phyloP scores from a whole-genome alignment of 2,113 vertebrate genomes.

The Oxyruncus cristatus region DNA sequence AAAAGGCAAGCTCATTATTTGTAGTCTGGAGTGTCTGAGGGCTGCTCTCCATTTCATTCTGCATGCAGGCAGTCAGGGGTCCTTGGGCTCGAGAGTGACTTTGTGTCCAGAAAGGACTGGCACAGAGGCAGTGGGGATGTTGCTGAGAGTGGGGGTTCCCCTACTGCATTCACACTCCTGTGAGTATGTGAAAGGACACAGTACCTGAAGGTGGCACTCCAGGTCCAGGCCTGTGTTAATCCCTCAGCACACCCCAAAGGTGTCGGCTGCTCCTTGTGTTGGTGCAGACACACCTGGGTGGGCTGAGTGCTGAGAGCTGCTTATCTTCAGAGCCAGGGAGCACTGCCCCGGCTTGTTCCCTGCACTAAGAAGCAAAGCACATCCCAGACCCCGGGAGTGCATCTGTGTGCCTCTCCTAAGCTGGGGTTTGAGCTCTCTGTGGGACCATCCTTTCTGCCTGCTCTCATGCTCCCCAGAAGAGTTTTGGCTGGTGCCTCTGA shows the following conservation, averaged over 20 bases:
- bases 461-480: neutral
- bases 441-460: neutral
- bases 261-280: fast-evolving
- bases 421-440: neutral
- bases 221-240: neutral
- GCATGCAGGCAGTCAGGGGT: fast-evolving
- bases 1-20: fast-evolving
- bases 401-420: neutral
- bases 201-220: conserved; percentile 56
- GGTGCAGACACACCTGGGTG: neutral
- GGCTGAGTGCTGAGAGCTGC: neutral
- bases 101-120: fast-evolving
- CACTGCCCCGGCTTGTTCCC: neutral
- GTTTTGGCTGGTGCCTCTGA: neutral
- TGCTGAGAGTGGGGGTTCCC: neutral
- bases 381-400: fast-evolving
- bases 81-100: neutral
- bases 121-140: neutral
- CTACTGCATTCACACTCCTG: fast-evolving
- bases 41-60: neutral
- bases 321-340: fast-evolving
- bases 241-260: neutral
- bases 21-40: neutral
- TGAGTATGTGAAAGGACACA: fast-evolving
- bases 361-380: fast-evolving